These are phyloP conservation scores for Sebastes trivittatus DNA, from an alignment of 2,797 vertebrate species.

Conservation along the genomic window DNA sequence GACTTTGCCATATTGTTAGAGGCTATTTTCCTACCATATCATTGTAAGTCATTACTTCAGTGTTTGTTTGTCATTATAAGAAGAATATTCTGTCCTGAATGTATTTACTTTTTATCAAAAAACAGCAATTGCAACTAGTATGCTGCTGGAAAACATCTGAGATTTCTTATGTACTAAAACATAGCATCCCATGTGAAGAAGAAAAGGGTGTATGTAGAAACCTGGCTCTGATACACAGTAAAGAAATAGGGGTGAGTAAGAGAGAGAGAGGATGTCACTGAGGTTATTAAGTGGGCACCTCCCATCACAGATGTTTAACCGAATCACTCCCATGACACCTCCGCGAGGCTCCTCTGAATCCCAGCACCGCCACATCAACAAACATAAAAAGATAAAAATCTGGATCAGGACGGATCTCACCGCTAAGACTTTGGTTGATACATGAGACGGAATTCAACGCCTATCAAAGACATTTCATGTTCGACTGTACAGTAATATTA, in stretches of 20 bases:
- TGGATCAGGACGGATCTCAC: slow-evolving; percentile 6
- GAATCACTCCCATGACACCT: slow-evolving; percentile 59
- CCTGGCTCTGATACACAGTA: background rate
- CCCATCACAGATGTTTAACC: slow-evolving; percentile 63
- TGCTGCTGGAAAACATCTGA: background rate
- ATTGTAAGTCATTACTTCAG: background rate
- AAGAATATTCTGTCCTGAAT: background rate
- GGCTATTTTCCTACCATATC: background rate
- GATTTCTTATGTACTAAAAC: background rate
- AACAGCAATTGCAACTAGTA: background rate
- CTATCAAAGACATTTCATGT: slow-evolving; percentile 16
- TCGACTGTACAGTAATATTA: slow-evolving; percentile 12
- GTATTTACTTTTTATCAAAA: background rate
- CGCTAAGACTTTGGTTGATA: slow-evolving; percentile 29
- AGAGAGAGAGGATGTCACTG: slow-evolving; percentile 33
- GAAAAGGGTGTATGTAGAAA: background rate
- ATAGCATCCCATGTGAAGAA: background rate
- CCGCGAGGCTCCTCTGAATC: slow-evolving; percentile 26
- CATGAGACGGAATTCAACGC: slow-evolving; percentile 33
- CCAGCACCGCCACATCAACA: slow-evolving; percentile 47
- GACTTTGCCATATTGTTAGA: background rate
- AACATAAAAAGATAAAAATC: slow-evolving; percentile 42
- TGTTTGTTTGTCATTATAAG: background rate
- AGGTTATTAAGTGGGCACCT: slow-evolving; percentile 57
- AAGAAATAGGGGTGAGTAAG: slow-evolving; percentile 16